Conservation (phyloP, 1,140 invertebrate genomes). For the Diachasmimorpha longicaudata region DNA sequence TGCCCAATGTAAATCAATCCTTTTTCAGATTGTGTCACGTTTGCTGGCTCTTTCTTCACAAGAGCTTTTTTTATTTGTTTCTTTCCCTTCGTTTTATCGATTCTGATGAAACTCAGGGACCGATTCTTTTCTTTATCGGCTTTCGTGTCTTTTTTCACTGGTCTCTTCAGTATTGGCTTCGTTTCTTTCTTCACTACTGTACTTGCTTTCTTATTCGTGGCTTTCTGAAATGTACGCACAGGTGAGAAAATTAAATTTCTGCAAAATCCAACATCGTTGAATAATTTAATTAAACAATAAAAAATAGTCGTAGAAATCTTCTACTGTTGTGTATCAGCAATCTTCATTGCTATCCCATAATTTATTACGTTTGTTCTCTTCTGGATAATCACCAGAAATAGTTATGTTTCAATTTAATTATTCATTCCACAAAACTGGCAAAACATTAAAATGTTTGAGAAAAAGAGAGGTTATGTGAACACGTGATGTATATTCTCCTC, state of each 20-base stretch:
- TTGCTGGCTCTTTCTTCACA: background rate
- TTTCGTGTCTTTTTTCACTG: conserved; percentile 14
- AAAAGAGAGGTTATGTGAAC: conserved; percentile 23
- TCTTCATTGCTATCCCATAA: no score
- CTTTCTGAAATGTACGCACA: background rate
- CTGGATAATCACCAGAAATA: no score
- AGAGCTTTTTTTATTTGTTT: background rate
- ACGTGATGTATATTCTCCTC: conserved; percentile 4
- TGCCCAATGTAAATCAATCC: conserved; percentile 84
- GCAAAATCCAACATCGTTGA: no score
- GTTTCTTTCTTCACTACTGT: background rate
- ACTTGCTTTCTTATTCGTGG: background rate
- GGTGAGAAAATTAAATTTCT: no score
- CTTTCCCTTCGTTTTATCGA: conserved; percentile 14
- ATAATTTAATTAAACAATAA: no score
- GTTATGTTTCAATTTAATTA: background rate
- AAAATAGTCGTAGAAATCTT: no score
- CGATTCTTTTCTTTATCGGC: conserved; percentile 17
- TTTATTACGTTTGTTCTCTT: no score
- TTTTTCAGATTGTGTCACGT: background rate
- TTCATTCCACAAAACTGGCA: background rate
- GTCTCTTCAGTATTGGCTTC: conserved; percentile 13
- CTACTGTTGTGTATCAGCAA: no score
- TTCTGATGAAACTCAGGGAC: background rate
- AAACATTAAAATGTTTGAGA: background rate